These are phyloP conservation scores for Beroe forskalii DNA, from an alignment of 37 sponge, comb jelly and placozoan genomes.

Conservation along the genomic window DNA sequence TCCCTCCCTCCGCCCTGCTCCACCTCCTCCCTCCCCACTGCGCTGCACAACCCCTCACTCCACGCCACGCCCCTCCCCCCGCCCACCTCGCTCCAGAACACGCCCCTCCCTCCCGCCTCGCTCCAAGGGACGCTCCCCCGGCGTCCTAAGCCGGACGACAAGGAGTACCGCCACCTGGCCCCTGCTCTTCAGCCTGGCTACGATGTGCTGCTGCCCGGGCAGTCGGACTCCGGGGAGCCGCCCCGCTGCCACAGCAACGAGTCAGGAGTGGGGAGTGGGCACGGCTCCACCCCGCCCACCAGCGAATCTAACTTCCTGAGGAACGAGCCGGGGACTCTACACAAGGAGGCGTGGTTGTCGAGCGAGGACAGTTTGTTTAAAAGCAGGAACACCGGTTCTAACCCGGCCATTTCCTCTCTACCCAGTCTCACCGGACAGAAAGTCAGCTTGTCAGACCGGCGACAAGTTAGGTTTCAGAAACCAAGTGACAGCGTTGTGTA, in stretches of 20 bases:
- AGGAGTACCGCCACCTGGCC: neutral
- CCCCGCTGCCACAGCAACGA: conserved; percentile 52
- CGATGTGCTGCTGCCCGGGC: neutral
- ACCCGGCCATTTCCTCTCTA: neutral
- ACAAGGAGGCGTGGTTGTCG: conserved; percentile 26
- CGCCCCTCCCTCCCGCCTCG: neutral
- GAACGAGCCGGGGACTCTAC: neutral
- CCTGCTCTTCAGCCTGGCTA: neutral
- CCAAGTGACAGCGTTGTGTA: conserved; percentile 32
- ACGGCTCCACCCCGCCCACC: conserved; percentile 39
- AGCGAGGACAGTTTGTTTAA: conserved; percentile 35
- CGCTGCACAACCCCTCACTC: neutral
- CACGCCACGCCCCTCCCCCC: neutral
- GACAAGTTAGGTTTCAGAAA: conserved; percentile 56
- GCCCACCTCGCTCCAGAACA: neutral
- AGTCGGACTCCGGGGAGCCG: neutral
- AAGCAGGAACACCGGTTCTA: neutral
- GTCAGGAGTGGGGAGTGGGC: conserved; percentile 44
- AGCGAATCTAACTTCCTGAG: conserved; percentile 31
- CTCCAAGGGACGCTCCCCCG: neutral
- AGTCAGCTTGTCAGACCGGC: neutral
- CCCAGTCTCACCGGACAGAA: conserved; percentile 15
- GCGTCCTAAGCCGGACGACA: neutral
- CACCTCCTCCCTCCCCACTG: neutral
- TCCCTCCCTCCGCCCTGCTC: conserved; percentile 30